Evolutionary conservation across 1,140 invertebrate genomes (phyloP).

Genomic region (Scaptomyza graminum): DNA sequence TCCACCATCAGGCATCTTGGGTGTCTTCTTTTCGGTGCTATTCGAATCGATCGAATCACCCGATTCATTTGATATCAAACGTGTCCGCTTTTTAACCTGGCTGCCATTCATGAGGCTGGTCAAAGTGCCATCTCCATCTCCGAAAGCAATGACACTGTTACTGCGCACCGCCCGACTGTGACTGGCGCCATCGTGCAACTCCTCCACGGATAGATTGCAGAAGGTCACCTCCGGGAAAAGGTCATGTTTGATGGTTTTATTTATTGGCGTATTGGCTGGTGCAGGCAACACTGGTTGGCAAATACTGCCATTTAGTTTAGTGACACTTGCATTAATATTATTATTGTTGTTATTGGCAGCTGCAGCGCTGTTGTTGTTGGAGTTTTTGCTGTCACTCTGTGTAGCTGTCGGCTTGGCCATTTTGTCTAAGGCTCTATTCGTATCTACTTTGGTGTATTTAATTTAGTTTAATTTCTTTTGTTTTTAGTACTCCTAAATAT

Average conservation of each 20-base stretch:
- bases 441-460: slow-evolving; percentile 9
- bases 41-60: slow-evolving; percentile 78
- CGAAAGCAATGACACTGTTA: slow-evolving; percentile 66
- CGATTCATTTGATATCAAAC: slow-evolving; percentile 79
- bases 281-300: slow-evolving; percentile 59
- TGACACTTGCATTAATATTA: slow-evolving; percentile 23
- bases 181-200: slow-evolving; percentile 53
- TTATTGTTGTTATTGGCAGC: slow-evolving; percentile 49
- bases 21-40: slow-evolving; percentile 72
- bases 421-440: slow-evolving; percentile 29
- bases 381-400: slow-evolving; percentile 25
- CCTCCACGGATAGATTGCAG: slow-evolving; percentile 75
- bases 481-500: slow-evolving; percentile 11
- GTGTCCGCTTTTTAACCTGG: slow-evolving; percentile 72
- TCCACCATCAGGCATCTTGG: slow-evolving; percentile 83
- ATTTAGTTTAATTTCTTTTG: slow-evolving; percentile 1
- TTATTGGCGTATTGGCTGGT: slow-evolving; percentile 70
- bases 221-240: slow-evolving; percentile 81
- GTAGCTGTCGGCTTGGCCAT: slow-evolving; percentile 41
- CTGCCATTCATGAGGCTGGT: slow-evolving; percentile 52
- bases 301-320: slow-evolving; percentile 52
- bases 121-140: slow-evolving; percentile 44
- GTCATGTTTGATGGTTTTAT: slow-evolving; percentile 77
- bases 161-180: slow-evolving; percentile 50
- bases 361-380: slow-evolving; percentile 40